Conservation (phyloP, 2,797 vertebrate species). For the Hydrocynus forskahlii region DNA sequence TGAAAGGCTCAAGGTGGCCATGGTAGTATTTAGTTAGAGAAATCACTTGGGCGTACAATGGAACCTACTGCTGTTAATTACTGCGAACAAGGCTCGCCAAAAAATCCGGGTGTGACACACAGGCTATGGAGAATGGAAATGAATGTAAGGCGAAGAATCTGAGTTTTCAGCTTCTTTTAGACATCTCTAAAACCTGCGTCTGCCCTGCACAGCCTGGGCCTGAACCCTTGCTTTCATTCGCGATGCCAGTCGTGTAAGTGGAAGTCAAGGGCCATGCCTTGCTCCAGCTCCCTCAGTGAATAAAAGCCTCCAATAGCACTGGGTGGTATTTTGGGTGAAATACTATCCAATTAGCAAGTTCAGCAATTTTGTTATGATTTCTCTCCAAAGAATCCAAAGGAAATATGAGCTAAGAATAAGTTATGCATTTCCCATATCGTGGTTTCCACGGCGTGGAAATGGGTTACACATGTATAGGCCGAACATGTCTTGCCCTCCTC, state of each 20-base stretch:
- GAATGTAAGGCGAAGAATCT: constrained; percentile 43
- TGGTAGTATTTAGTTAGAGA: constrained; percentile 87
- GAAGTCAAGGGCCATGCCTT: constrained; percentile 10
- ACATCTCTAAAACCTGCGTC: constrained; percentile 19
- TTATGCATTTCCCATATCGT: constrained; percentile 71
- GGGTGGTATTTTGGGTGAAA: constrained; percentile 67
- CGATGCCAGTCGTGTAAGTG: not conserved
- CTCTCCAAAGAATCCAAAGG: constrained; percentile 65
- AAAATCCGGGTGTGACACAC: constrained; percentile 79
- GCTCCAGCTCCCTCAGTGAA: constrained; percentile 23
- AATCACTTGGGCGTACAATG: constrained; percentile 90
- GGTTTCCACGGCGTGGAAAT: constrained; percentile 66
- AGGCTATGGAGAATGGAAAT: constrained; percentile 74
- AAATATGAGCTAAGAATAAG: constrained; percentile 66
- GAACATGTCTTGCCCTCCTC: constrained; percentile 52
- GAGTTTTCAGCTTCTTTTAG: constrained; percentile 13
- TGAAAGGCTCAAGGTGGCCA: constrained; percentile 87
- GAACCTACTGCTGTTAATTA: constrained; percentile 89
- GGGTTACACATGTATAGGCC: constrained; percentile 71
- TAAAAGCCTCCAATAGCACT: constrained; percentile 57
- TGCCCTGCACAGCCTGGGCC: constrained; percentile 18
- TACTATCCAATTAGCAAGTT: constrained; percentile 71
- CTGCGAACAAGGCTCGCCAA: constrained; percentile 80
- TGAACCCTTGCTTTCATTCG: constrained; percentile 14
- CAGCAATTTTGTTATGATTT: constrained; percentile 70